Conservation (phyloP, 2,888 invertebrate genomes). For the Sympetrum striolatum region DNA sequence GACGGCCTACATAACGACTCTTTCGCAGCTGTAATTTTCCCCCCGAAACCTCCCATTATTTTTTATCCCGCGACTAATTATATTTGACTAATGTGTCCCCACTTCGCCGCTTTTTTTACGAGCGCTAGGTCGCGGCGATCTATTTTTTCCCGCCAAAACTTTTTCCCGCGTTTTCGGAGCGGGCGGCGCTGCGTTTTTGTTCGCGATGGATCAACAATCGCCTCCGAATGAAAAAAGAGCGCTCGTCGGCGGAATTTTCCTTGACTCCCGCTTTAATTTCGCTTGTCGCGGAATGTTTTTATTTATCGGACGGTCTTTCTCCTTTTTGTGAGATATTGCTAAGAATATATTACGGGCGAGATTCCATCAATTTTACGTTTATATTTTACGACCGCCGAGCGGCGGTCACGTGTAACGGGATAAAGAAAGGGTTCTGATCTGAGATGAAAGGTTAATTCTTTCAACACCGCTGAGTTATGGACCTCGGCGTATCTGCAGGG, state of each 20-base stretch:
- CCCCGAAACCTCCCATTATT: background rate
- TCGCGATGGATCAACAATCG: background rate
- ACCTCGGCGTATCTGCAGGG: too few species aligned
- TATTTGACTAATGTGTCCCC: constrained; percentile 37
- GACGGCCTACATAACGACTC: background rate
- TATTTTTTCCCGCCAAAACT: background rate
- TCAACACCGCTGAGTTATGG: too few species aligned
- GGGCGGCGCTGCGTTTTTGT: background rate
- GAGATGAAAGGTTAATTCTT: too few species aligned
- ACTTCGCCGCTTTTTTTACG: background rate
- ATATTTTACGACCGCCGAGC: too few species aligned
- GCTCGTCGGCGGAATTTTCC: background rate
- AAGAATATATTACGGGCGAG: too few species aligned
- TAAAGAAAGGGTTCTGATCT: too few species aligned
- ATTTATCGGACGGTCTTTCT: background rate
- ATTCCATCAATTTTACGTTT: too few species aligned
- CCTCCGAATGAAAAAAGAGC: background rate
- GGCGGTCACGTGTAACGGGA: too few species aligned
- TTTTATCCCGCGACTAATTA: constrained; percentile 18
- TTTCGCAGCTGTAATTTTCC: background rate
- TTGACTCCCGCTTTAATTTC: constrained; percentile 4
- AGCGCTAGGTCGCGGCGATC: background rate
- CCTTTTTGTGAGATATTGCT: too few species aligned
- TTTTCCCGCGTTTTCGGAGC: background rate
- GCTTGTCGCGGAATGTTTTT: constrained; percentile 1